Evolutionary conservation across 1,140 invertebrate species (phyloP).

Genomic region (Agrypnia vestita): DNA sequence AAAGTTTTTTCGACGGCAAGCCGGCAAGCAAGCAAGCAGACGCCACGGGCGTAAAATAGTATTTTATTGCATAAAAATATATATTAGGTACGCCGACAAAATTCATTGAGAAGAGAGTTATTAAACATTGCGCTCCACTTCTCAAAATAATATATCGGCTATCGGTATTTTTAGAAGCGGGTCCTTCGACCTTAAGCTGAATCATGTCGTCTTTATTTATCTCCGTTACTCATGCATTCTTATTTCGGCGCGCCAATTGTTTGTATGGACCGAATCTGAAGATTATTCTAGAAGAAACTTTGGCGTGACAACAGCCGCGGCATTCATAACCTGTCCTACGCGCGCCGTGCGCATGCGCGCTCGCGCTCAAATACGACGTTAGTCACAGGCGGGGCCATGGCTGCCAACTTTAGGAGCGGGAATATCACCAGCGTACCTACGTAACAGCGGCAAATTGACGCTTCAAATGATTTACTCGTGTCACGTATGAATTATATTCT

Average conservation of each 20-base stretch:
- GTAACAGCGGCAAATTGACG: slow-evolving; percentile 24
- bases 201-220: neutral
- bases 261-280: slow-evolving; percentile 7
- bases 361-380: slow-evolving; percentile 46
- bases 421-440: slow-evolving; percentile 12
- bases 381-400: slow-evolving; percentile 34
- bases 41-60: no score
- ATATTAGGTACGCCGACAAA: no score
- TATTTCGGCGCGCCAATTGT: slow-evolving; percentile 8
- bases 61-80: no score
- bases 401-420: slow-evolving; percentile 34
- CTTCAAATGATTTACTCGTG: slow-evolving; percentile 15
- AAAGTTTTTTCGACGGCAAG: no score
- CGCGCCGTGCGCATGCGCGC: no score
- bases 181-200: slow-evolving; percentile 17
- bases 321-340: slow-evolving; percentile 59
- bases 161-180: slow-evolving; percentile 1
- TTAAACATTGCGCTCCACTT: no score
- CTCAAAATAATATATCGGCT: no score
- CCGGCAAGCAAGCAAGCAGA: no score
- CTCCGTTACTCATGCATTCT: slow-evolving; percentile 4
- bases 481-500: neutral
- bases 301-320: slow-evolving; percentile 25
- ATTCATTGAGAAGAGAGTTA: no score
- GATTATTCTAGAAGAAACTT: slow-evolving; percentile 22